A percentile compares a stretch with the other conserved stretches of the same genome.
Conservation (phyloP, 35 echinoderm and acorn worm genomes). For the Amphiura filiformis region DNA sequence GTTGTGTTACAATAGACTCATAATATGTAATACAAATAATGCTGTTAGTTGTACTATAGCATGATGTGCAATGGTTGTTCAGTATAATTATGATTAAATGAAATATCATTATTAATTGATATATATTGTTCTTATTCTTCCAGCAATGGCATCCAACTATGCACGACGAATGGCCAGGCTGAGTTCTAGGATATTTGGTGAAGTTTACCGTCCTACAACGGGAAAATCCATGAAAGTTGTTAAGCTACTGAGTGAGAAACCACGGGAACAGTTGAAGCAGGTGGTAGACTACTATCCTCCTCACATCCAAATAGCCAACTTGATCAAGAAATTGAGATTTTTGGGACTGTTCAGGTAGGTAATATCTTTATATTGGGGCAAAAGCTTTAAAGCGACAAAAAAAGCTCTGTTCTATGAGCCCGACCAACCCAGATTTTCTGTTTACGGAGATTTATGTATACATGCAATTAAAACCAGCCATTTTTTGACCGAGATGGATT, state of each 20-base stretch:
- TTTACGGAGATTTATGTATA: too few relatives aligned
- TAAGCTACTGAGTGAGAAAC: constrained; percentile 72
- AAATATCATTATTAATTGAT: too few relatives aligned
- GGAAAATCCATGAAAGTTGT: constrained; percentile 85
- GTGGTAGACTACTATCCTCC: constrained; percentile 88
- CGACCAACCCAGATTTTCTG: too few relatives aligned
- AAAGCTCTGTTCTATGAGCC: too few relatives aligned
- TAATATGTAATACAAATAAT: too few relatives aligned
- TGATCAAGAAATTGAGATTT: constrained; percentile 72
- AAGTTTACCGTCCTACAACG: constrained; percentile 83
- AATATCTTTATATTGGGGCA: background rate
- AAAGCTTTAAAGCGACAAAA: too few relatives aligned
- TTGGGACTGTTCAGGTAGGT: constrained; percentile 89
- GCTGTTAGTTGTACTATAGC: too few relatives aligned
- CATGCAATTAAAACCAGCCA: too few relatives aligned
- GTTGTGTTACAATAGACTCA: too few relatives aligned
- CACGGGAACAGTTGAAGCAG: constrained; percentile 61
- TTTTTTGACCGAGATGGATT: too few relatives aligned
- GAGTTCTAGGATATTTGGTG: constrained; percentile 92
- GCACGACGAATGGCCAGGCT: constrained; percentile 88
- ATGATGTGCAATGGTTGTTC: too few relatives aligned
- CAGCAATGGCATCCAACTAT: constrained; percentile 86
- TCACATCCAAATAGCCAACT: constrained; percentile 52
- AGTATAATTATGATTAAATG: too few relatives aligned
- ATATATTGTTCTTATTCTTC: background rate